Evolutionary conservation across 2,113 vertebrate species (phyloP), one percentile per base, ranked within the genome.

Genomic region (Synodontis membranacea): DNA sequence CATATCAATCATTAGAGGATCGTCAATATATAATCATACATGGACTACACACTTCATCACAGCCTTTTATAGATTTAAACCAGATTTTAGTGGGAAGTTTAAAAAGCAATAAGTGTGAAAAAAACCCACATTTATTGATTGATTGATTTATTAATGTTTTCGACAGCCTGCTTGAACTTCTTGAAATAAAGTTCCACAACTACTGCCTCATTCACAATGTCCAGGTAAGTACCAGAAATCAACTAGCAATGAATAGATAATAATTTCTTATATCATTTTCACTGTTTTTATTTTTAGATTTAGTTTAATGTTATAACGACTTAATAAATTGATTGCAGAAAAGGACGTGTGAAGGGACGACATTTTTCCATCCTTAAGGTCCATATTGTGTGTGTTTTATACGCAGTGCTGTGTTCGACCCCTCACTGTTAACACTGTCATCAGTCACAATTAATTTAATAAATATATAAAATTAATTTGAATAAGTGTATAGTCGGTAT

Each of bases 151-250:
- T 46, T 17, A n/a, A n/a, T n/a, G n/a, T 15, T 92, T 92, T 78
- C 93, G 94, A 28, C 94, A 99, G 98, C 97, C 64, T 97, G 95
- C 80, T 92, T 98, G 84, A 99, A 99, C 94, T 99, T 99, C 86
- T 90, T 99, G 92, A 99, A 94, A 97, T 96, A 91, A 99, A 99
- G 87, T 97, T 97, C 90, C 99, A 99, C 93, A 99, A 99, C 93
- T 99, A 97, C 85, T 98, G 97, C 83, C 97, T 99, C 87, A 92
- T 99, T 93, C 95, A 99, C 92, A 99, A 96, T 96, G 97, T 99
- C 2, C 98, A 99, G 95, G 98, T 99, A 93, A 95, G 54, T 31
- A 54, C 28, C 14, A 1, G 28, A 11, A 42, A 7, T 72, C 21
- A 1, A 9, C 4, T 42, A 31, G 10, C 28, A 14, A 25, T 17